Base-by-base conservation (phyloP, 2,888 invertebrate species). In the Herminia tarsipennalis region DNA sequence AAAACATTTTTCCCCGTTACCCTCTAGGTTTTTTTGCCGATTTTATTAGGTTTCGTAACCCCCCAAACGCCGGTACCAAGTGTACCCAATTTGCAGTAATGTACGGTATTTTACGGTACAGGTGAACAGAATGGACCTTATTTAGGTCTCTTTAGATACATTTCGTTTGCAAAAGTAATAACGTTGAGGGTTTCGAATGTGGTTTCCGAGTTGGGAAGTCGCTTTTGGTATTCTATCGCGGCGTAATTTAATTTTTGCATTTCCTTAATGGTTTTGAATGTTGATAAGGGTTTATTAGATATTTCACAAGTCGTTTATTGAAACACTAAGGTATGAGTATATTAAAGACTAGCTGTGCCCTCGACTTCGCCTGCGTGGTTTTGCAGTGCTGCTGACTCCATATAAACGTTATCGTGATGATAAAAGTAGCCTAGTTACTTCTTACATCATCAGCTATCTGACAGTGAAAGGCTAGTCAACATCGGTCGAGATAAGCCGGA, bases 31-130 rank as follows among this genome's bases (percentile, higher is more conserved):
- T 81, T 78, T 81, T 70, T 55, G 66, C 69, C 65, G 60, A 61
- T 74, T 73, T 78, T 78, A 76, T 79, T 74, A 67, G 63, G 75
- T 81, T 78, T 77, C 65, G 64, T 58, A 61, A 67, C 66, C 53
- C 58, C 59, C 58, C 62, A 61, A 65, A 55, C 49, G 50, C 25
- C 36, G 41, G 41, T 49, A 39, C 45, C 44, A 71, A 73, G 70
- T 71, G 73, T 67, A 71, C 67, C 74, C 78, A 80, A 81, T 82
- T 80, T 78, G 77, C 77, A 78, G 73, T 83, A 81, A 81, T 79
- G 73, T 75, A 72, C 67, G 75, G 64, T 73, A 71, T 75, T 77
- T 76, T 70, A 73, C 62, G 54, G 59, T 41, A 60, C 57, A 70
- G 67, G 69, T 71, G 64, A 66, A 56, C 53, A 64, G 61, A 73